These are phyloP conservation scores for Onychostruthus taczanowskii DNA, from an alignment of 2,113 vertebrate species.

Conservation along the genomic window DNA sequence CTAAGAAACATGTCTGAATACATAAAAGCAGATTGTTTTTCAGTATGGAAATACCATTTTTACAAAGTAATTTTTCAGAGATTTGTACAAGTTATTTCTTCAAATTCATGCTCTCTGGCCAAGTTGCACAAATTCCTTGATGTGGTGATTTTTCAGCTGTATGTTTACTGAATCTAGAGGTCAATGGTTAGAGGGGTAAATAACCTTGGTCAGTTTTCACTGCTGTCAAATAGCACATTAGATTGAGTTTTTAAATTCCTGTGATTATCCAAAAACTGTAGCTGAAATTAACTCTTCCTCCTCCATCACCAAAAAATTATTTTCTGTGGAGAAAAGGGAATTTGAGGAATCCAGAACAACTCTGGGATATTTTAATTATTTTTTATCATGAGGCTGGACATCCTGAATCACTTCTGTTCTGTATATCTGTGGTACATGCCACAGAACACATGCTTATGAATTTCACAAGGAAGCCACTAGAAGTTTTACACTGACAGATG, in stretches of 20 bases:
- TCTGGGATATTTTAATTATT: not conserved
- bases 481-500: not conserved
- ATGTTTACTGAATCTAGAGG: not conserved
- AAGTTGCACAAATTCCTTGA: not conserved
- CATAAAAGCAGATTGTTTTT: not conserved
- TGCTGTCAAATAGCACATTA: not conserved
- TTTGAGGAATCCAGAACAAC: not conserved
- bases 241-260: not conserved
- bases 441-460: not conserved
- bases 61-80: not conserved
- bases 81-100: not conserved
- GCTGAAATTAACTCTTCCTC: not conserved
- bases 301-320: not conserved
- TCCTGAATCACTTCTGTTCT: not conserved
- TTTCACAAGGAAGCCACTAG: not conserved
- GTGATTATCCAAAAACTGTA: not conserved
- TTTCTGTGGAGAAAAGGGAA: not conserved
- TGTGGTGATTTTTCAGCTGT: not conserved
- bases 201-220: not conserved
- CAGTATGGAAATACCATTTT: not conserved
- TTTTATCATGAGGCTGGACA: not conserved
- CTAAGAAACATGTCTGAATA: not conserved
- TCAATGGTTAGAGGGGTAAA: not conserved
- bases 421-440: not conserved
- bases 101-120: not conserved